phyloP scores from a whole-genome alignment of 23 tunicate genomes.

The Ascidia mentula region DNA sequence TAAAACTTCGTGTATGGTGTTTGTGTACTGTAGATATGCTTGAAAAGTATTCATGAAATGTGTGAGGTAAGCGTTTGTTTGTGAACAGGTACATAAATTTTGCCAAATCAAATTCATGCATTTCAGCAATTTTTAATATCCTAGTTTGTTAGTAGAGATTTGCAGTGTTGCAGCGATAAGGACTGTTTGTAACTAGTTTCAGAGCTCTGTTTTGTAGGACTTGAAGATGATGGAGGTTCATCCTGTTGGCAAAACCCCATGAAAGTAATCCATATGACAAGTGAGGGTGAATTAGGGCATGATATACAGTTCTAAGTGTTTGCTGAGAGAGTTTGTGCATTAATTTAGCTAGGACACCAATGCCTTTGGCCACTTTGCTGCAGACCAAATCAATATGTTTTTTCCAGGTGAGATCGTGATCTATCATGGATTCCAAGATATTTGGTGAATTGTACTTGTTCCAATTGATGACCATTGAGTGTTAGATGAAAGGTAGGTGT shows the following conservation, averaged over 20 bases:
- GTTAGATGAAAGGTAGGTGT: background rate
- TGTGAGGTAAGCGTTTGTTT: background rate
- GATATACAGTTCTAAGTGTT: background rate
- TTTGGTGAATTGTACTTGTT: background rate
- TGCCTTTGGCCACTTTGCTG: background rate
- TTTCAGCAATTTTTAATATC: background rate
- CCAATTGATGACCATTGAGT: background rate
- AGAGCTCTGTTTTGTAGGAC: background rate
- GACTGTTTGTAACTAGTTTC: conserved; percentile 1
- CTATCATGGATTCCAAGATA: conserved; percentile 14
- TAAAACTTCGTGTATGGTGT: background rate
- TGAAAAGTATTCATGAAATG: background rate
- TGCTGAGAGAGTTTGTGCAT: background rate
- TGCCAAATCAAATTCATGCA: background rate
- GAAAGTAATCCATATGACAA: background rate
- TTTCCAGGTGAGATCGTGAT: background rate
- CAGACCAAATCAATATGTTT: background rate
- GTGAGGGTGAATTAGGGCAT: background rate
- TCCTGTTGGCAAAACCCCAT: background rate
- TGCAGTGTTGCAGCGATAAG: background rate
- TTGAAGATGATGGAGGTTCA: background rate
- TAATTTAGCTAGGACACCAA: background rate
- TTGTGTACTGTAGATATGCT: background rate
- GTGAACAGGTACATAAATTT: background rate
- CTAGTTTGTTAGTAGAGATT: background rate